Conservation (phyloP, 2,888 invertebrate genomes). For the Melieria omissa region DNA sequence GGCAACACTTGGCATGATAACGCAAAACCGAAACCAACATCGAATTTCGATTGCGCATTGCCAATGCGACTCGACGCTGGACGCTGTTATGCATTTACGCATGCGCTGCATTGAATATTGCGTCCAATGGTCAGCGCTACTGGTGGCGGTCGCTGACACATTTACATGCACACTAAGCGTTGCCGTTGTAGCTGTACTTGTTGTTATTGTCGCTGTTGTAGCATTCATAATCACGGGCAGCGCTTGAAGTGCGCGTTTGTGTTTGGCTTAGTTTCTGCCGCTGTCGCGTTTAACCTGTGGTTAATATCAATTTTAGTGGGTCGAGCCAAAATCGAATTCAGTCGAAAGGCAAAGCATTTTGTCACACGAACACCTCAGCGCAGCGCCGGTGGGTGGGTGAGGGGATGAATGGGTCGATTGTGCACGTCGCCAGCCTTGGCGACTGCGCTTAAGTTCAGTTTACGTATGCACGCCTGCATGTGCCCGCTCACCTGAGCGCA, state of each 20-base stretch:
- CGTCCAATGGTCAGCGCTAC: not conserved
- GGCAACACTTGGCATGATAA: conserved; percentile 15
- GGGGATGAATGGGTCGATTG: not conserved
- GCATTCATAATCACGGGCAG: too few relatives aligned
- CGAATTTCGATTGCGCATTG: not conserved
- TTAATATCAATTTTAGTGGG: not conserved
- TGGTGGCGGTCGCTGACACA: not conserved
- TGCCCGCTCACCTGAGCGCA: not conserved
- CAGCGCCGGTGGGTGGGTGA: not conserved
- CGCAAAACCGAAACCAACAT: conserved; percentile 46
- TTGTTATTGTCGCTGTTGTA: not conserved
- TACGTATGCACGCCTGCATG: not conserved
- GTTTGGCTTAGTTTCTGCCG: not conserved
- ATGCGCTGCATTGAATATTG: conserved; percentile 53
- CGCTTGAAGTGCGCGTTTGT: too few relatives aligned
- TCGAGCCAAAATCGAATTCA: not conserved
- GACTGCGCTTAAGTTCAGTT: not conserved
- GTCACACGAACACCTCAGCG: not conserved
- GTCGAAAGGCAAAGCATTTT: not conserved
- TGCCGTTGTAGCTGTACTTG: not conserved
- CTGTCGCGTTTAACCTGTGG: not conserved
- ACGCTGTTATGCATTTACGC: conserved; percentile 59
- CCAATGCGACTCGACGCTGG: not conserved
- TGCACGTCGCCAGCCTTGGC: not conserved
- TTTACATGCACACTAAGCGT: too few relatives aligned